These are phyloP conservation scores for Peribatodes rhomboidaria DNA, from an alignment of 2,888 invertebrate species.

Conservation along the genomic window DNA sequence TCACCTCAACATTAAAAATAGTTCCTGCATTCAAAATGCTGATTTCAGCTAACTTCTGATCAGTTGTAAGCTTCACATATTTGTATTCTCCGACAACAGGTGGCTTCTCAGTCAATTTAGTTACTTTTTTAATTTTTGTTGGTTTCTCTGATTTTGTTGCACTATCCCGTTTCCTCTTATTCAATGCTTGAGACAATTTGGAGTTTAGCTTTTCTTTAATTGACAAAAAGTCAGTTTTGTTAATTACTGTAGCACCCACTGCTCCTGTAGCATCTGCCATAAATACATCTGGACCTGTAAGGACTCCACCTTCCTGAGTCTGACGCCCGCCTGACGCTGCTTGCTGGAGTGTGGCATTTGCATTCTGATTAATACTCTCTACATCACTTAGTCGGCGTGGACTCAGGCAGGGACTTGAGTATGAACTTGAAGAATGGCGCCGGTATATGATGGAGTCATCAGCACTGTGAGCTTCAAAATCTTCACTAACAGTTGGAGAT, in stretches of 20 bases:
- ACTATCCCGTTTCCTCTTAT: constrained; percentile 77
- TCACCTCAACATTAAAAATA: constrained; percentile 70
- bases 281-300: constrained; percentile 48
- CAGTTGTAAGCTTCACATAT: constrained; percentile 67
- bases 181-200: constrained; percentile 76
- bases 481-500: constrained; percentile 87
- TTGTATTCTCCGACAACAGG: constrained; percentile 56
- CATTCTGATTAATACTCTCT: constrained; percentile 62
- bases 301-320: constrained; percentile 24
- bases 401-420: constrained; percentile 90
- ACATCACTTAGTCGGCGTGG: constrained; percentile 87
- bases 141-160: constrained; percentile 72
- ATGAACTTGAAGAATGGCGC: constrained; percentile 94
- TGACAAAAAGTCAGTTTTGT: constrained; percentile 77
- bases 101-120: constrained; percentile 49
- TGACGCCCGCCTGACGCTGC: constrained; percentile 44
- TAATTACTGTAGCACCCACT: constrained; percentile 63
- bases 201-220: constrained; percentile 80
- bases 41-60: constrained; percentile 74
- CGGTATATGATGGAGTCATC: constrained; percentile 94
- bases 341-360: constrained; percentile 32
- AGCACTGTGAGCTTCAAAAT: constrained; percentile 88
- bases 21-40: constrained; percentile 65
- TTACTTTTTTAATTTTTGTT: constrained; percentile 68
- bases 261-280: constrained; percentile 56